A percentile compares a stretch with the other conserved stretches of the same genome.
phyloP scores from a whole-genome alignment of 2,888 invertebrate genomes.

The Idaea dimidiata region DNA sequence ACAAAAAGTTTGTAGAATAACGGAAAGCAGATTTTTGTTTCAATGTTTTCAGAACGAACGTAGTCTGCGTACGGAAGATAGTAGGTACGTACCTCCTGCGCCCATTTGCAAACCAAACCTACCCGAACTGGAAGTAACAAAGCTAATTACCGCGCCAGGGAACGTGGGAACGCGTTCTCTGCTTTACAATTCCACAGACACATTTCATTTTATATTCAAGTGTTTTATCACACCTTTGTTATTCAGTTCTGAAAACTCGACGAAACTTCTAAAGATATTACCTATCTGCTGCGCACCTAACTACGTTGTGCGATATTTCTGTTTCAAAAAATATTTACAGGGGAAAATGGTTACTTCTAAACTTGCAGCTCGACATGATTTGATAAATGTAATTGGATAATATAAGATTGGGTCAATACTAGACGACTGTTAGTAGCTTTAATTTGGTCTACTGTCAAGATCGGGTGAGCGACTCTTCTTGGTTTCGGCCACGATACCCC shows the following conservation, averaged over 20 bases:
- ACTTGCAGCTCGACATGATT: too few relatives aligned
- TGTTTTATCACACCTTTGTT: background rate
- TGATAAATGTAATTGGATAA: too few relatives aligned
- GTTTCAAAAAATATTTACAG: background rate
- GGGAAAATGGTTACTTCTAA: too few relatives aligned
- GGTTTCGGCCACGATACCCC: too few relatives aligned
- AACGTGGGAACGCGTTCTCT: background rate
- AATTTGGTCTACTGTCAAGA: too few relatives aligned
- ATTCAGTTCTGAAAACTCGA: constrained; percentile 1
- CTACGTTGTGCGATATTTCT: background rate
- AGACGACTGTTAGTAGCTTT: too few relatives aligned
- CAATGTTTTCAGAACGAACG: background rate
- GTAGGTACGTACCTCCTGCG: background rate
- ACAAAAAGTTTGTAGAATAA: background rate
- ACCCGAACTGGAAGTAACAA: background rate
- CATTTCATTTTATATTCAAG: background rate
- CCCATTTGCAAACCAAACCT: background rate
- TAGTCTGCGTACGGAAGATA: background rate
- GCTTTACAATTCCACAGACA: constrained; percentile 1
- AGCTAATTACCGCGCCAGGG: background rate
- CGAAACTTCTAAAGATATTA: background rate
- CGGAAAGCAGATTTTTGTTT: too few relatives aligned
- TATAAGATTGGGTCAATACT: too few relatives aligned
- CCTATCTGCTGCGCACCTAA: background rate
- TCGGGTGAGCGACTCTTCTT: too few relatives aligned